These are phyloP conservation scores for Gallinago paraguaiae DNA, from an alignment of 2,113 vertebrate species.

Conservation along the genomic window DNA sequence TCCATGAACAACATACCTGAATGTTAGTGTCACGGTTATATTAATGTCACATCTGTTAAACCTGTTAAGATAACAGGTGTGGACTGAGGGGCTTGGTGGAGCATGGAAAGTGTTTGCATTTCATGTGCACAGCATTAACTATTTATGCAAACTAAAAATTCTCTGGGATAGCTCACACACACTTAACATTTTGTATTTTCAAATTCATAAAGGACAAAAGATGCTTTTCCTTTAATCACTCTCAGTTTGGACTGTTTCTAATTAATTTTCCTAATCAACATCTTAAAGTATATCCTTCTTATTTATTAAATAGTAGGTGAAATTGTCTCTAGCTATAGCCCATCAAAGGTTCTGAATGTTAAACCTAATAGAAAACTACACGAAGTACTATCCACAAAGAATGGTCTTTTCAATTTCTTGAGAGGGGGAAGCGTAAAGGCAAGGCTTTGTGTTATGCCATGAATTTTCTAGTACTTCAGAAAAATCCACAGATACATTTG, in stretches of 20 bases:
- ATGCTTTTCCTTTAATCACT: not conserved
- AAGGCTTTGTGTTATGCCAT: not conserved
- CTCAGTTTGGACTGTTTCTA: not conserved
- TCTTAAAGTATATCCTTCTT: not conserved
- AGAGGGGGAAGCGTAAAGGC: not conserved
- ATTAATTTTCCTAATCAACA: not conserved
- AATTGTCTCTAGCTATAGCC: not conserved
- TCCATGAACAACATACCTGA: not conserved
- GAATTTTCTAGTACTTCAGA: not conserved
- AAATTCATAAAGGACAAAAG: not conserved
- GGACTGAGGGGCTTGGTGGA: not conserved
- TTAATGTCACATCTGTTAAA: not conserved
- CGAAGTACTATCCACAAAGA: not conserved
- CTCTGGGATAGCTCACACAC: not conserved
- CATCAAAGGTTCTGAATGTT: not conserved
- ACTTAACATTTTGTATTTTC: not conserved
- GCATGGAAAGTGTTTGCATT: not conserved
- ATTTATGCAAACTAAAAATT: not conserved
- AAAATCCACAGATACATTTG: not conserved
- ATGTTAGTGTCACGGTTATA: not conserved
- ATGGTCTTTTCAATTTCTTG: not conserved
- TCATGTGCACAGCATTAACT: not conserved
- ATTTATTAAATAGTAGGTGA: not conserved
- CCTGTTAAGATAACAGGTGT: not conserved
- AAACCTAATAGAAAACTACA: not conserved